Conservation (phyloP, 1,140 invertebrate genomes). For the Centruroides sculpturatus region DNA sequence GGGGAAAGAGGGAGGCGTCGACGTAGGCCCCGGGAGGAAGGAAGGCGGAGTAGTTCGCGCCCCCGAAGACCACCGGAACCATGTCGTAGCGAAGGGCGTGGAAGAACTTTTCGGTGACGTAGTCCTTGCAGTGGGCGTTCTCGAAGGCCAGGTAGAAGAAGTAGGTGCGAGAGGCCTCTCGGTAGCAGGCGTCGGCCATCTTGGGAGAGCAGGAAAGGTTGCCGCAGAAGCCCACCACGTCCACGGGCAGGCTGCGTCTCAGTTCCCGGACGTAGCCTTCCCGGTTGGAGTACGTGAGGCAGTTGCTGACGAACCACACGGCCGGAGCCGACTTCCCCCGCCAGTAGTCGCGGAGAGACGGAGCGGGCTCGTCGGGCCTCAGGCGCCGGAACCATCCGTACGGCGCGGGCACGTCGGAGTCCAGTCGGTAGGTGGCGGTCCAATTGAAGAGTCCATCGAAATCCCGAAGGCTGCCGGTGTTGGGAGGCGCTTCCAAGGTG, state of each 20-base stretch:
- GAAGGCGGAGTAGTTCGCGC: conserved; percentile 23
- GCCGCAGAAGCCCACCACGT: conserved; percentile 37
- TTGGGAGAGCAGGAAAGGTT: conserved; percentile 17
- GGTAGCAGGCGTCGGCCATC: conserved; percentile 12
- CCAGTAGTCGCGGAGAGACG: not conserved
- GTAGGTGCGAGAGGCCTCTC: conserved; percentile 15
- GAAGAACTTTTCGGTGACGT: conserved; percentile 31
- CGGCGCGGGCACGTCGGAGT: conserved; percentile 22
- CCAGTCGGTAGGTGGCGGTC: conserved; percentile 30
- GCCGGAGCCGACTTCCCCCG: conserved; percentile 27
- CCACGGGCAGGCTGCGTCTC: conserved; percentile 30
- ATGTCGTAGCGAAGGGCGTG: conserved; percentile 21
- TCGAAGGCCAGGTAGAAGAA: conserved; percentile 29
- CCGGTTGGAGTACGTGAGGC: conserved; percentile 24
- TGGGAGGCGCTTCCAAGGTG: conserved; percentile 39
- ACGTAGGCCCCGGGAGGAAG: conserved; percentile 30
- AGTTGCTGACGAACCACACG: conserved; percentile 35
- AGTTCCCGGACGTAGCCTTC: conserved; percentile 27
- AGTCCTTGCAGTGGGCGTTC: conserved; percentile 28
- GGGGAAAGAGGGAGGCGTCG: conserved; percentile 21
- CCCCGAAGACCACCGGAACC: conserved; percentile 28
- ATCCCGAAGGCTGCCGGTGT: not conserved
- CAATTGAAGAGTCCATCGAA: conserved; percentile 27
- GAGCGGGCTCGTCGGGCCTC: too few relatives aligned
- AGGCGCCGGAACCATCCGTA: not conserved